These are phyloP conservation scores for Zoroaster sp. DNA, from an alignment of 53 echinoderm and acorn worm species.

Conservation along the genomic window DNA sequence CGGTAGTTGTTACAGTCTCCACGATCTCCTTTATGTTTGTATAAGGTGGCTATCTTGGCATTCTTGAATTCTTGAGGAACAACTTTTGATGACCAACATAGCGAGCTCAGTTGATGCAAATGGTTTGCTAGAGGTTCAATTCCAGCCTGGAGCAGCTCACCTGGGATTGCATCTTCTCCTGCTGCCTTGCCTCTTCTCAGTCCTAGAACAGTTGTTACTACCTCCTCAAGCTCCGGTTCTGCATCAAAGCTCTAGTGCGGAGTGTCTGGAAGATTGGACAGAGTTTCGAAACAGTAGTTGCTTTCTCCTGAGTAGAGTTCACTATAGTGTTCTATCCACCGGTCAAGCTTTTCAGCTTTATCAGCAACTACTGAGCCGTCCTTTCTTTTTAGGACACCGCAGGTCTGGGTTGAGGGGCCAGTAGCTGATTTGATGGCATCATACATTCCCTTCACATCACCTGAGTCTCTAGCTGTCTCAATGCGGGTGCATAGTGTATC, in stretches of 20 bases:
- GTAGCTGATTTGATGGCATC: too few species aligned
- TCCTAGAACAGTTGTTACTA: neutral
- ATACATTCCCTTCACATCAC: too few species aligned
- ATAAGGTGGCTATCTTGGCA: constrained; percentile 42
- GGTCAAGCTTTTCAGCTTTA: too few species aligned
- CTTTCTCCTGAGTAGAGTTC: too few species aligned
- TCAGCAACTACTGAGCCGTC: too few species aligned
- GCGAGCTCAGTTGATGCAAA: constrained; percentile 1
- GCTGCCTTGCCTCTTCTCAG: constrained; percentile 34
- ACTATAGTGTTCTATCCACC: too few species aligned
- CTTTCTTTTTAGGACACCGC: neutral
- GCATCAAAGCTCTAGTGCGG: neutral
- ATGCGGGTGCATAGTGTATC: too few species aligned
- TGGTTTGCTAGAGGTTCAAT: neutral
- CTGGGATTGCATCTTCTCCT: constrained; percentile 39
- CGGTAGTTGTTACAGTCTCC: neutral
- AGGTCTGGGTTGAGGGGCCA: too few species aligned
- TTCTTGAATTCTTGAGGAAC: constrained; percentile 42
- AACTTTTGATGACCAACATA: constrained; percentile 7
- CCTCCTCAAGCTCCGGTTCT: neutral
- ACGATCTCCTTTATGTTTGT: too few species aligned
- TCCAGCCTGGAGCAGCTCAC: constrained; percentile 8
- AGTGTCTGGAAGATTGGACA: neutral
- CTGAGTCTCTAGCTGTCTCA: too few species aligned
- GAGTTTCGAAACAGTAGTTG: too few species aligned